Conservation (phyloP, 2,888 invertebrate species). For the Trissolcus japonicus region DNA sequence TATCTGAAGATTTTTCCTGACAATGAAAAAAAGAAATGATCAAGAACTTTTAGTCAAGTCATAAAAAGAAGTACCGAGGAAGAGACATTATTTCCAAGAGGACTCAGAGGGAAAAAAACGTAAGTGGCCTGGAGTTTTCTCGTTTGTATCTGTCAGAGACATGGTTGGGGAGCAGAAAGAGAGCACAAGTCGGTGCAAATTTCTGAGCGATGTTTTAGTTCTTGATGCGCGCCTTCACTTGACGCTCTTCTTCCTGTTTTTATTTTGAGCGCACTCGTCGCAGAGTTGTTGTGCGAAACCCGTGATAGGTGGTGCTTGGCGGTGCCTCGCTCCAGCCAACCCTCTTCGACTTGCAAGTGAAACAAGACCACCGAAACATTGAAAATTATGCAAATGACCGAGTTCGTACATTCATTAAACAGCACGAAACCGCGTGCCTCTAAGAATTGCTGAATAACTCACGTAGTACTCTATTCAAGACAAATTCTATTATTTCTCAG, state of each 20-base stretch:
- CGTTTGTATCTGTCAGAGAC: conserved; percentile 34
- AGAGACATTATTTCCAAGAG: too few relatives aligned
- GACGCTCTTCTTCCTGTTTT: conserved; percentile 16
- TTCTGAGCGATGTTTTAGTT: conserved; percentile 10
- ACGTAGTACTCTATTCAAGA: conserved; percentile 22
- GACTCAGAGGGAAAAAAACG: conserved; percentile 29
- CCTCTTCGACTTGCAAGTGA: conserved; percentile 59
- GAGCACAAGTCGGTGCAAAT: conserved; percentile 19
- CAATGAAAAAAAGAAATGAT: too few relatives aligned
- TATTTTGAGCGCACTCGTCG: conserved; percentile 18
- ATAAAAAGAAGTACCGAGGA: too few relatives aligned
- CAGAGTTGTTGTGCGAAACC: conserved; percentile 41
- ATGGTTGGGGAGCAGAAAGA: conserved; percentile 2
- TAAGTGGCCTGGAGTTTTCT: conserved; percentile 23
- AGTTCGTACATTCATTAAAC: conserved; percentile 65
- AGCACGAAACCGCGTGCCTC: conserved; percentile 53
- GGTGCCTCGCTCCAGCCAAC: conserved; percentile 68
- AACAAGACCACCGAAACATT: conserved; percentile 65
- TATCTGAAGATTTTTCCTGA: too few relatives aligned
- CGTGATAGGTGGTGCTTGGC: conserved; percentile 69
- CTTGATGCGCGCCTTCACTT: conserved; percentile 4
- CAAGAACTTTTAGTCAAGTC: too few relatives aligned
- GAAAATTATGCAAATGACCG: conserved; percentile 72
- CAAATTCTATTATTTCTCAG: conserved; percentile 35
- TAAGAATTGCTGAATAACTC: conserved; percentile 39